Base-by-base conservation (phyloP, 30 jellyfish, hydroid and myxozoan genomes). In the Mastigias papua region DNA sequence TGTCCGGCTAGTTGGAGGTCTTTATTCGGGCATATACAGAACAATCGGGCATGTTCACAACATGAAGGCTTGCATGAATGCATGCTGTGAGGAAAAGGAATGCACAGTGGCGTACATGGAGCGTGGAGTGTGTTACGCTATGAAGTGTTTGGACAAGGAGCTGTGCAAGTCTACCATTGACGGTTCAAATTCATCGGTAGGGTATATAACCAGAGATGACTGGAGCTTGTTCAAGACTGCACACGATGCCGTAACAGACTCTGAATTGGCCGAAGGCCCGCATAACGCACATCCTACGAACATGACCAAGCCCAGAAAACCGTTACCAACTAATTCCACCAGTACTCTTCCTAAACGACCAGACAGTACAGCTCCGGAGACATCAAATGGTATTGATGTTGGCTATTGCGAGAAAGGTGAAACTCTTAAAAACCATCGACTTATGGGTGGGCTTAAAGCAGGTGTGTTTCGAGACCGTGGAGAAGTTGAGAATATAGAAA, bases 381-480 rank as follows among this genome's bases (percentile, higher is more conserved):
- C 84, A 10, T 61, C 98, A 30, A 88, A 71, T 29, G 93, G 93
- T 16, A 34, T 35, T 21, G 91, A 83, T 60, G 35, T 75, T 54
- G 97, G 95, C 20, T 83, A 84, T 48, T 93, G 98, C 54, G 91
- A 84, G 65, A 84, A 78, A 48, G 92, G 86, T 17, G 92, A 89
- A 51, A 88, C 97, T 17, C 77, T 93, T 15, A 57, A 37, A 16
- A 85, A 93, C 70, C 88, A 73, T 37, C 78, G 97, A 26, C 75
- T 93, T 48, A 72, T 93, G 86, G 96, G 90, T 13, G 98, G 98
- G 21, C 76, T 88, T 91, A 82, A 89, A 28, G 93, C 98, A 0
- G 98, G 98, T 1, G 82, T 82, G 1, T 93, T 93, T 76, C 81
- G 93, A 16, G 96, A 93, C 58, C 98, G 88, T 37, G 98, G 98